Evolutionary conservation across 2,797 vertebrate genomes (phyloP).

Genomic region (Tolypeutes matacus): DNA sequence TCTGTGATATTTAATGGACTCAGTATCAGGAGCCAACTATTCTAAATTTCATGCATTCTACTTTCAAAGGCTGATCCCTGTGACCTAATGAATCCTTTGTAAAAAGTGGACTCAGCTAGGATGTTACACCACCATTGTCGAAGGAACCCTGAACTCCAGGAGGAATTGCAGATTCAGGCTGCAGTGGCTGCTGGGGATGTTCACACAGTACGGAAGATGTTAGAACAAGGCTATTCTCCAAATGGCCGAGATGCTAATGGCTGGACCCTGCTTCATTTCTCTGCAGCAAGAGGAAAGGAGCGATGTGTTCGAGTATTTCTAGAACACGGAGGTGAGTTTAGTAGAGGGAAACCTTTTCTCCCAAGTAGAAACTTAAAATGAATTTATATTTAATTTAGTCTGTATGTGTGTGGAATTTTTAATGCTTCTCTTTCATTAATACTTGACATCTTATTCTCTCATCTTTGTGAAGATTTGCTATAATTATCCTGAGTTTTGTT

Average conservation of each 20-base stretch:
- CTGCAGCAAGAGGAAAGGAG: slow-evolving; percentile 97
- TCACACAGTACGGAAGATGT: slow-evolving; percentile 97
- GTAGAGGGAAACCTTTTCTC: background rate
- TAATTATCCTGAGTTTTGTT: background rate
- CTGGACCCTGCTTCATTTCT: slow-evolving; percentile 99
- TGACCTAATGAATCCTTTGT: slow-evolving; percentile 90
- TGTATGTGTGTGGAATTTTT: background rate
- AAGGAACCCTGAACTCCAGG: slow-evolving; percentile 98
- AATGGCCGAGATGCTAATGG: slow-evolving; percentile 98
- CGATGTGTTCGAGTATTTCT: slow-evolving; percentile 98
- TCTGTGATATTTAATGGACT: background rate
- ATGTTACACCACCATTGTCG: slow-evolving; percentile 99
- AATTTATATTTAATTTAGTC: background rate
- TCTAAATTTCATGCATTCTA: slow-evolving; percentile 69
- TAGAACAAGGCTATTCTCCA: slow-evolving; percentile 98
- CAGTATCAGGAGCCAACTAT: background rate
- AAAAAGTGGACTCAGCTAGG: slow-evolving; percentile 92
- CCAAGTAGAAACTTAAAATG: slow-evolving; percentile 3
- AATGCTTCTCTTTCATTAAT: background rate
- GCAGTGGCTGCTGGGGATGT: slow-evolving; percentile 98
- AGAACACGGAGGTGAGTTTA: slow-evolving; percentile 96
- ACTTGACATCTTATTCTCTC: background rate
- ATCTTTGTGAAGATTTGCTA: background rate
- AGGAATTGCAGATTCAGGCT: slow-evolving; percentile 99
- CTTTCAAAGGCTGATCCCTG: slow-evolving; percentile 83